phyloP scores from a whole-genome alignment of 1,140 invertebrate genomes.

The Platorchestia sp. region DNA sequence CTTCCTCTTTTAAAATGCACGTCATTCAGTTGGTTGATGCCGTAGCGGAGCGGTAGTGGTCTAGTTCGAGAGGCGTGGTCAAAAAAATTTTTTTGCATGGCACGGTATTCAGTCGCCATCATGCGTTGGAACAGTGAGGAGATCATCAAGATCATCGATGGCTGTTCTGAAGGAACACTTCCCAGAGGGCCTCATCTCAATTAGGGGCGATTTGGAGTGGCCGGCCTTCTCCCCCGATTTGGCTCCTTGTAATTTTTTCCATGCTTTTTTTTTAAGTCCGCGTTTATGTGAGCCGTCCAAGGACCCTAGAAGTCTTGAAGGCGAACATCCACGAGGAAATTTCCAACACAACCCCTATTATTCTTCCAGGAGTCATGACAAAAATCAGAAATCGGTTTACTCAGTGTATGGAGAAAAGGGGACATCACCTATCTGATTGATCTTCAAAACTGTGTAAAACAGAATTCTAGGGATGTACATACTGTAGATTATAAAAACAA shows the following conservation, averaged over 20 bases:
- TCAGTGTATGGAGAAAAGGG: constrained; percentile 17
- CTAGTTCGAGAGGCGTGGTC: too few relatives aligned
- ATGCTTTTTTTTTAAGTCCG: neutral
- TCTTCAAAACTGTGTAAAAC: neutral
- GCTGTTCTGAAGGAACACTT: constrained; percentile 66
- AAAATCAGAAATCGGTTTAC: neutral
- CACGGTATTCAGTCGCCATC: too few relatives aligned
- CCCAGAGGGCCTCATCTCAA: constrained; percentile 63
- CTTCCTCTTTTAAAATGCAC: too few relatives aligned
- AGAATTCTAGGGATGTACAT: neutral
- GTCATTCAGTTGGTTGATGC: too few relatives aligned
- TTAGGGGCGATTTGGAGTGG: constrained; percentile 64
- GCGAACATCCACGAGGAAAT: neutral
- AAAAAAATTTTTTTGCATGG: too few relatives aligned
- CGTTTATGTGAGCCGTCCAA: neutral
- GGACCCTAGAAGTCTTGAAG: neutral
- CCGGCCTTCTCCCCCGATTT: constrained; percentile 51
- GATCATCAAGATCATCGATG: constrained; percentile 59
- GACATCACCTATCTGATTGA: constrained; percentile 1
- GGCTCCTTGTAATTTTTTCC: neutral
- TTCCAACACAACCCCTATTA: neutral
- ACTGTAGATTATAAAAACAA: neutral
- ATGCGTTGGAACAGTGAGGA: too few relatives aligned
- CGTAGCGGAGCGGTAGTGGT: too few relatives aligned
- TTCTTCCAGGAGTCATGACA: neutral